These are phyloP conservation scores for Nudaria mundana DNA, from an alignment of 2,888 invertebrate species.

Conservation along the genomic window DNA sequence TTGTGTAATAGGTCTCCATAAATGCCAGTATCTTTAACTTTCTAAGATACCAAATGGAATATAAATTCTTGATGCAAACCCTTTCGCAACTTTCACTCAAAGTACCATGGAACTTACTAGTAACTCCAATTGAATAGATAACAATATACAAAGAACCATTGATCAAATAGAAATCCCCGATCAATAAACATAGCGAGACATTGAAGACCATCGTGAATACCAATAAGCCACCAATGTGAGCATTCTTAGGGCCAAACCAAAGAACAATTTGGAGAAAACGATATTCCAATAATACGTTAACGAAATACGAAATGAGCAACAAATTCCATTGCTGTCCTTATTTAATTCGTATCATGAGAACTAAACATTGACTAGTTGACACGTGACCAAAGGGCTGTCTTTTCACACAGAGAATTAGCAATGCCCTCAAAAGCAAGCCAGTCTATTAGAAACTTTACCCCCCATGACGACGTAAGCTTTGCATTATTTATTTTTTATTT, in stretches of 20 bases:
- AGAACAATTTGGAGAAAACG: conserved; percentile 77
- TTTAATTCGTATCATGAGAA: conserved; percentile 67
- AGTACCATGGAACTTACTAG: conserved; percentile 31
- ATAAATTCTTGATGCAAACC: conserved; percentile 31
- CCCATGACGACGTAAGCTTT: too few species aligned
- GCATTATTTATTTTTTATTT: too few species aligned
- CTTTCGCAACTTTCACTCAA: conserved; percentile 35
- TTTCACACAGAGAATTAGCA: conserved; percentile 18
- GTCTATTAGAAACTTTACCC: too few species aligned
- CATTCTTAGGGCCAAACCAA: conserved; percentile 69
- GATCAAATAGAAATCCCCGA: conserved; percentile 51
- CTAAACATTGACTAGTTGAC: conserved; percentile 28
- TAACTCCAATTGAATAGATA: conserved; percentile 41
- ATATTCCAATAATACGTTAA: conserved; percentile 65
- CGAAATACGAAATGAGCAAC: conserved; percentile 61
- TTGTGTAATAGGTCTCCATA: not conserved
- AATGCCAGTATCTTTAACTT: conserved; percentile 34
- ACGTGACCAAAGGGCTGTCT: too few species aligned
- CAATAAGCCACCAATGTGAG: conserved; percentile 50
- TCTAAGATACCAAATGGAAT: conserved; percentile 30
- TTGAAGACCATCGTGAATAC: conserved; percentile 49
- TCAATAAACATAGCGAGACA: conserved; percentile 57
- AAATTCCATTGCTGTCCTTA: conserved; percentile 66
- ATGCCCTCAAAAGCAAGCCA: conserved; percentile 16
- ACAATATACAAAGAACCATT: conserved; percentile 40